Base-by-base conservation (phyloP, 23 tunicate species). In the Diplosoma virens region DNA sequence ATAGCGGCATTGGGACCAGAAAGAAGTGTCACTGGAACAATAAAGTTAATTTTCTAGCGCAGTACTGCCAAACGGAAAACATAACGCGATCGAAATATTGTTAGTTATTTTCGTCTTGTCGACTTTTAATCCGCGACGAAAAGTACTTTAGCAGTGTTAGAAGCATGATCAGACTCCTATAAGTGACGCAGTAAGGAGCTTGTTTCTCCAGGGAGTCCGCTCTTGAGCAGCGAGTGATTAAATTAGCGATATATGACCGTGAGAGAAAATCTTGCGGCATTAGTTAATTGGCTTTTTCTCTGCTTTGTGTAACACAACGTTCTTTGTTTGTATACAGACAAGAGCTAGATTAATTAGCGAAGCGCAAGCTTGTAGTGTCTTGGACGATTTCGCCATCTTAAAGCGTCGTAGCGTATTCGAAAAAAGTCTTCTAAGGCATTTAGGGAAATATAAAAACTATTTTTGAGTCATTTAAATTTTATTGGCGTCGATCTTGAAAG, bases 221-320 rank as follows among this genome's bases (percentile, higher is more conserved):
- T 47, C 17, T 24, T 27, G 7, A 11, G 4, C 60, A 3, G 37
- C 23, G 33, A 72, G 60, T 72, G 78, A 72, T 72, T 72, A 72
- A 72, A 72, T 72, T 50, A 72, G 46, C 60, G 35, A 47, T 37
- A 36, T n/a, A 30, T 67, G 20, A 36, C 61, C 78, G 78, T 72
- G 78, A 72, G 78, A 72, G 78, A 72, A 72, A 47, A 47, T 72
- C 60, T 72, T 72, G 78, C 61, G 78, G 78, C 61, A 6, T 7
- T 68, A 6, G n/a, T 68, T 72, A 72, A 72, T 72, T 72, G 78
- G 60, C 61, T 16, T 34, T 2, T 47, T 27, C 48, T 48, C 25
- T 72, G 70, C 37, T 63, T 56, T 45, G 14, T 45, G 52, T 16
- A 9, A 16, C 52, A 45, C 14, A 45, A 9, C 14, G 14, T 45